A percentile compares a stretch with the other conserved stretches of the same genome.
Evolutionary conservation across 2,888 invertebrate genomes (phyloP).

Genomic region (Mesochorus sp.): DNA sequence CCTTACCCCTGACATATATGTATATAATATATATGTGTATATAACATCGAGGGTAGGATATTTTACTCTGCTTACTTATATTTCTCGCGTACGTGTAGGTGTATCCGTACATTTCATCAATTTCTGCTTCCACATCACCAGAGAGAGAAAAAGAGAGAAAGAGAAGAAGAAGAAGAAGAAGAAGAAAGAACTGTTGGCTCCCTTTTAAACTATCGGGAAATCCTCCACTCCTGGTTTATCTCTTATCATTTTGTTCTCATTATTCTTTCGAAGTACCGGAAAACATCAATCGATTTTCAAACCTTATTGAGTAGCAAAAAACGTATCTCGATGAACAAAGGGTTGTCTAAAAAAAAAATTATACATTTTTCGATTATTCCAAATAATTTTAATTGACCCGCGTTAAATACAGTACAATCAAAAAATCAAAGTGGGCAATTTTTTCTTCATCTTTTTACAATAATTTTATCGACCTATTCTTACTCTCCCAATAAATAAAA

Average conservation of each 20-base stretch:
- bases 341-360: neutral
- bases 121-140: conserved; percentile 17
- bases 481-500: neutral
- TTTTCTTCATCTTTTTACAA: neutral
- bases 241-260: neutral
- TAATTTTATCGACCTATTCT: neutral
- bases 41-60: neutral
- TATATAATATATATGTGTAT: no score
- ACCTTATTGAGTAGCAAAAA: neutral
- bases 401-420: no score
- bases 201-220: conserved; percentile 2
- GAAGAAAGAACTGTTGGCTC: no score
- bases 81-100: neutral
- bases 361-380: neutral
- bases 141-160: no score
- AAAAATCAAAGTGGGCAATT: no score
- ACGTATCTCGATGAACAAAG: no score
- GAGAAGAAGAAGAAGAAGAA: no score
- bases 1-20: neutral
- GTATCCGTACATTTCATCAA: neutral
- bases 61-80: conserved; percentile 7
- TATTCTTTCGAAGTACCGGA: neutral
- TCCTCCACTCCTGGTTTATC: conserved; percentile 12
- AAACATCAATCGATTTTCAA: neutral
- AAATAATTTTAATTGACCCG: neutral